Conservation (phyloP, 2,113 vertebrate species). For the Cinclus cinclus region DNA sequence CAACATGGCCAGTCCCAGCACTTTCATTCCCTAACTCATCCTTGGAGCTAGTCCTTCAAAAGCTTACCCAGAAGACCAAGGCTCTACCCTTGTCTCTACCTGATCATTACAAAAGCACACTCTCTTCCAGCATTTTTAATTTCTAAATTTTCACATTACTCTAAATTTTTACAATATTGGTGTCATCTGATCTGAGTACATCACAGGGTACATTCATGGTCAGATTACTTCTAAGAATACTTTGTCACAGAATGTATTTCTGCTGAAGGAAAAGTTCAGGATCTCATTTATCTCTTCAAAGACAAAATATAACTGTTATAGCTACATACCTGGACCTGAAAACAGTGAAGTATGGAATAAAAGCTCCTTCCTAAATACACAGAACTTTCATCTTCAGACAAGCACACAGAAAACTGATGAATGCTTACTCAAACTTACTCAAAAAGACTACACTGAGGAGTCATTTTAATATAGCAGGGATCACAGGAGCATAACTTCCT, state of each 20-base stretch:
- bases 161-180: neutral
- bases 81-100: neutral
- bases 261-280: neutral
- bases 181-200: neutral
- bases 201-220: too few relatives aligned
- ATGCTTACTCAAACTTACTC: neutral
- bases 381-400: neutral
- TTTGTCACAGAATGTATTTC: neutral
- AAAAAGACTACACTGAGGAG: neutral
- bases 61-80: neutral
- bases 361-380: neutral
- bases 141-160: neutral
- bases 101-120: neutral
- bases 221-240: neutral
- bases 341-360: neutral
- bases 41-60: neutral
- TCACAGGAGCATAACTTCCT: neutral
- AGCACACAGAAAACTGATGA: neutral
- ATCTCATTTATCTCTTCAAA: neutral
- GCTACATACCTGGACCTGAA: neutral
- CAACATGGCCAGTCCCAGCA: neutral
- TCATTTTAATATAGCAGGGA: neutral
- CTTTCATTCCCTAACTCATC: neutral
- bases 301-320: neutral
- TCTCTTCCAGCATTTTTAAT: neutral